A percentile compares a stretch with the other conserved stretches of the same genome.
These are phyloP conservation scores for Peromyscus aztecus DNA, from an alignment of 2,797 vertebrate genomes.

Conservation along the genomic window DNA sequence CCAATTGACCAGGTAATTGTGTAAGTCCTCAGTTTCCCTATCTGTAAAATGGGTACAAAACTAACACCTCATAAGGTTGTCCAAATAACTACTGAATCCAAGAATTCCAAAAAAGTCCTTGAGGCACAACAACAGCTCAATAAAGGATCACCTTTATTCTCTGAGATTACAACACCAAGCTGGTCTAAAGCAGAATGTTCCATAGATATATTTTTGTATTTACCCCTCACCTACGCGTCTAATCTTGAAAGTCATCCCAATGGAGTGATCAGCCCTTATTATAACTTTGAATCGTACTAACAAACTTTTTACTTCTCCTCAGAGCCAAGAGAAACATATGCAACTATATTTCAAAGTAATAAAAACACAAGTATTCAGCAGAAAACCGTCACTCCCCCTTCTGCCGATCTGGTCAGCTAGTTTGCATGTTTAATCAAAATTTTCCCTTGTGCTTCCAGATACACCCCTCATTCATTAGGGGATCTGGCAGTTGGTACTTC, in stretches of 20 bases:
- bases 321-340: conserved; percentile 32
- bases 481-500: conserved; percentile 7
- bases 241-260: not conserved
- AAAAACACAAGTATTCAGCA: conserved; percentile 59
- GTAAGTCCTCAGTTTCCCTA: not conserved
- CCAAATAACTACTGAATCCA: not conserved
- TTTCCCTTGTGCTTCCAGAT: conserved; percentile 61
- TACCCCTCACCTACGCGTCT: not conserved
- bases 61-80: not conserved
- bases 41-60: not conserved
- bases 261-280: conserved; percentile 13
- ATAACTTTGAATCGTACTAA: conserved; percentile 31
- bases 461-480: conserved; percentile 53
- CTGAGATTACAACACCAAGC: not conserved
- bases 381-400: conserved; percentile 7
- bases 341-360: conserved; percentile 58
- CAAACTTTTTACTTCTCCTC: conserved; percentile 9
- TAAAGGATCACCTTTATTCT: not conserved
- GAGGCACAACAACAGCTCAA: not conserved
- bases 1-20: not conserved
- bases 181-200: not conserved
- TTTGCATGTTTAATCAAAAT: conserved; percentile 53
- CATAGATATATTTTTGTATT: not conserved
- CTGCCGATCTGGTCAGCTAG: conserved; percentile 17
- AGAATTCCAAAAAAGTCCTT: not conserved